Conservation (phyloP, 2,113 vertebrate species). For the Eptesicus fuscus region DNA sequence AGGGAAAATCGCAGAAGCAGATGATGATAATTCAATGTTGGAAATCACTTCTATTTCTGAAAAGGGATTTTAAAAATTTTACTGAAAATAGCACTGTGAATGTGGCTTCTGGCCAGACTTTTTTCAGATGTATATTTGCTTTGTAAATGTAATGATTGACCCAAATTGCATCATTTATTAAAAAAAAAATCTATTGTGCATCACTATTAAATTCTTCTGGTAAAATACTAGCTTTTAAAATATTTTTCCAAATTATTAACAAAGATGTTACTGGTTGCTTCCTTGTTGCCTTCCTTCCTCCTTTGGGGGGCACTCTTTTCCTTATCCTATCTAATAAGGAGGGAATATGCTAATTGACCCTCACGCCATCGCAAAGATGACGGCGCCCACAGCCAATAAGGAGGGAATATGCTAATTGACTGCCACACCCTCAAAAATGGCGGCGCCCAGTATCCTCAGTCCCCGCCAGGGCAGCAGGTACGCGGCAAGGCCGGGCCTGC, state of each 20-base stretch:
- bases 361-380: no score
- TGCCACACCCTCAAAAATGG: no score
- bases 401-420: no score
- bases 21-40: neutral
- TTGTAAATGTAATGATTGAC: neutral
- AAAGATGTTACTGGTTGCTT: neutral
- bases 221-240: neutral
- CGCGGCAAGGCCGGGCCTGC: no score
- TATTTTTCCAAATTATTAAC: slow-evolving; percentile 15
- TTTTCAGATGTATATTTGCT: neutral
- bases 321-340: neutral
- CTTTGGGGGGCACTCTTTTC: neutral
- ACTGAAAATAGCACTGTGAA: slow-evolving; percentile 5
- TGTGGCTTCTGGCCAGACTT: neutral
- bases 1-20: neutral
- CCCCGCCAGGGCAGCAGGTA: no score
- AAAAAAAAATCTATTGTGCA: neutral
- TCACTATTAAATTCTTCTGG: neutral
- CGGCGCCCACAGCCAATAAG: no score
- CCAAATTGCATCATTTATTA: neutral
- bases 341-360: no score
- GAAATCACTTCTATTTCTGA: neutral
- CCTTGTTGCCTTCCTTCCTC: neutral
- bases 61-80: neutral
- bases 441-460: no score